Conservation (phyloP, 2,113 vertebrate genomes). For the Strix uralensis region DNA sequence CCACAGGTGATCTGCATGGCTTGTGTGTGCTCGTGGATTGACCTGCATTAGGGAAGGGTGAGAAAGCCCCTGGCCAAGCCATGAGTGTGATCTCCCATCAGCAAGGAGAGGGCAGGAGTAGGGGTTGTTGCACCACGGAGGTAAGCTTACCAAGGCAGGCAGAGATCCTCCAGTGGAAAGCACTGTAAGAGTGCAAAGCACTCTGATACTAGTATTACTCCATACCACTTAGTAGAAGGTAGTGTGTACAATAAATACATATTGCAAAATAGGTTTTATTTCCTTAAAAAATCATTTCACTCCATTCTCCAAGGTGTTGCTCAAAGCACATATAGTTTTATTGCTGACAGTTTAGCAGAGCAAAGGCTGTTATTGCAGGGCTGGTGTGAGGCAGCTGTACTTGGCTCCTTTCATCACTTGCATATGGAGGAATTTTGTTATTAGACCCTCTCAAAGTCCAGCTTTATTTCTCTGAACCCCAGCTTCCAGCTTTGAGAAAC, state of each 20-base stretch:
- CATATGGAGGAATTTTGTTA: not conserved
- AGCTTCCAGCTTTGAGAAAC: not conserved
- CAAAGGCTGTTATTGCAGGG: not conserved
- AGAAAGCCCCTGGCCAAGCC: not conserved
- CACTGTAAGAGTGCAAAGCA: not conserved
- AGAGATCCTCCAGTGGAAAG: not conserved
- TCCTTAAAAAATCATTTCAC: constrained; percentile 1
- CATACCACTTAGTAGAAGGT: not conserved
- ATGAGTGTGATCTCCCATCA: accelerated
- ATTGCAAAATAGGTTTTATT: constrained; percentile 7
- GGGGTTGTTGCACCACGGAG: not conserved
- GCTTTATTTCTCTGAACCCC: not conserved
- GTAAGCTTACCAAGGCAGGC: not conserved
- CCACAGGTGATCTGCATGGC: not conserved
- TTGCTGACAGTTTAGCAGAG: constrained; percentile 22
- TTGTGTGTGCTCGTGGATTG: not conserved
- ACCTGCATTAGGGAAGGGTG: not conserved
- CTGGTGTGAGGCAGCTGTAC: constrained; percentile 13
- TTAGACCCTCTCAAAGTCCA: not conserved
- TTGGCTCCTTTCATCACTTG: constrained; percentile 18
- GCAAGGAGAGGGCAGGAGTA: not conserved
- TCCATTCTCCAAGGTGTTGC: constrained; percentile 22
- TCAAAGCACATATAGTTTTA: constrained; percentile 34
- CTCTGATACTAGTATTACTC: not conserved
- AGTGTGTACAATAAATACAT: not conserved